Percentiles rank a stretch among this genome's conserved stretches.
These are phyloP conservation scores for Tamandua tetradactyla DNA, from an alignment of 2,797 vertebrate genomes.

Conservation along the genomic window DNA sequence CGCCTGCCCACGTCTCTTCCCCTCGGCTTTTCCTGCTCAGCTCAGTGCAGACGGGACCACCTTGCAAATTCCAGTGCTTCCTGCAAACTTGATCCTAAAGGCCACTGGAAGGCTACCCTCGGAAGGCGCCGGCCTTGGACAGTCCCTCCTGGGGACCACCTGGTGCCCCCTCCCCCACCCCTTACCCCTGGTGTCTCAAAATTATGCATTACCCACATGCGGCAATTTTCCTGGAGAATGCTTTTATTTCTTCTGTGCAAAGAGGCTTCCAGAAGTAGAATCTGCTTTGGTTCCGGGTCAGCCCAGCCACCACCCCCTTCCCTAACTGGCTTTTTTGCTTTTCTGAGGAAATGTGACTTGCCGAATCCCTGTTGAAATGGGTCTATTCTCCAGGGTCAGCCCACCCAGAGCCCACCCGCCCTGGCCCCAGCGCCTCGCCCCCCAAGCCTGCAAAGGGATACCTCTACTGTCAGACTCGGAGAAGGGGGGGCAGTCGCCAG, in stretches of 20 bases:
- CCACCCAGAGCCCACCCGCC: too few species aligned
- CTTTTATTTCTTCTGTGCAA: neutral
- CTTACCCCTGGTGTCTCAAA: neutral
- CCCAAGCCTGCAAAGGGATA: neutral
- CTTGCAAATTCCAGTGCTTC: neutral
- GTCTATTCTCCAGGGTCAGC: neutral
- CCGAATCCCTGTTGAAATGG: rapidly evolving
- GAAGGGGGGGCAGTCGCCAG: too few species aligned
- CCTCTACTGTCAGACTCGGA: neutral
- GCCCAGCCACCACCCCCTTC: rapidly evolving
- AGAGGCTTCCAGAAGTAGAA: neutral
- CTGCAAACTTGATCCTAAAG: neutral
- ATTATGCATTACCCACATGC: neutral
- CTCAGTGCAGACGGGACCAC: neutral
- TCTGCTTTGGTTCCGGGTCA: too few species aligned
- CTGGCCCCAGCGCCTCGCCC: too few species aligned
- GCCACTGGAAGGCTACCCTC: too few species aligned
- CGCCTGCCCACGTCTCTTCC: neutral
- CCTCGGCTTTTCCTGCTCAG: neutral
- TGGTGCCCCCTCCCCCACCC: neutral
- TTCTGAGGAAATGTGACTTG: neutral
- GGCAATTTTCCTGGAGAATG: neutral
- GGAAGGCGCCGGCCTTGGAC: rapidly evolving
- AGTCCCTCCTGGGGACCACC: neutral
- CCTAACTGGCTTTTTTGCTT: neutral